Conservation (phyloP, 2,888 invertebrate species). For the Sphaeridia pumilis region DNA sequence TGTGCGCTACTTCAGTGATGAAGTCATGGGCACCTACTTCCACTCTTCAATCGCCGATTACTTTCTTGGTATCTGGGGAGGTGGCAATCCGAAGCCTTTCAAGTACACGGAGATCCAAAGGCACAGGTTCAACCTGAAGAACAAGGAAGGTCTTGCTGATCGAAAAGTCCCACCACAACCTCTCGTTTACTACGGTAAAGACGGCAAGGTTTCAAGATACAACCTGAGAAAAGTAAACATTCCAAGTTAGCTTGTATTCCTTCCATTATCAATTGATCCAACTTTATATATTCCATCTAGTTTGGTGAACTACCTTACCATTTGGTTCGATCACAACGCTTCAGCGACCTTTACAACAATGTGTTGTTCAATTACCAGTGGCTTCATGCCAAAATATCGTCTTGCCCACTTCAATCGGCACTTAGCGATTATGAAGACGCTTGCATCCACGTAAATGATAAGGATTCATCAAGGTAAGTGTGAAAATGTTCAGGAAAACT, state of each 20-base stretch:
- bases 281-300: constrained; percentile 46
- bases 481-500: background rate
- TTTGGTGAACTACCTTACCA: constrained; percentile 94
- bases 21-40: constrained; percentile 92
- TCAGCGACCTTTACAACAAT: constrained; percentile 76
- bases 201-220: constrained; percentile 76
- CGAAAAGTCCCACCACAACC: constrained; percentile 93
- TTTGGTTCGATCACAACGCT: constrained; percentile 76
- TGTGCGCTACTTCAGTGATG: constrained; percentile 83
- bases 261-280: background rate
- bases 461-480: constrained; percentile 60
- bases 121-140: constrained; percentile 74
- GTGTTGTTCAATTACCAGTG: constrained; percentile 96
- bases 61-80: constrained; percentile 93
- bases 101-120: constrained; percentile 94
- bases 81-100: constrained; percentile 67
- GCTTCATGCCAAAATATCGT: constrained; percentile 88
- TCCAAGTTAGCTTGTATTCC: too few relatives aligned
- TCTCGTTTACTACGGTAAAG: constrained; percentile 76
- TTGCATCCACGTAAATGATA: constrained; percentile 63
- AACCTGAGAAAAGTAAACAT: constrained; percentile 75
- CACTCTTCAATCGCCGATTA: constrained; percentile 98
- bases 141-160: constrained; percentile 79
- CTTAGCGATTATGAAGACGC: constrained; percentile 94
- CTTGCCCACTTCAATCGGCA: constrained; percentile 89